phyloP scores from a whole-genome alignment of 2,888 invertebrate species.

The Eristalinus aeneus region DNA sequence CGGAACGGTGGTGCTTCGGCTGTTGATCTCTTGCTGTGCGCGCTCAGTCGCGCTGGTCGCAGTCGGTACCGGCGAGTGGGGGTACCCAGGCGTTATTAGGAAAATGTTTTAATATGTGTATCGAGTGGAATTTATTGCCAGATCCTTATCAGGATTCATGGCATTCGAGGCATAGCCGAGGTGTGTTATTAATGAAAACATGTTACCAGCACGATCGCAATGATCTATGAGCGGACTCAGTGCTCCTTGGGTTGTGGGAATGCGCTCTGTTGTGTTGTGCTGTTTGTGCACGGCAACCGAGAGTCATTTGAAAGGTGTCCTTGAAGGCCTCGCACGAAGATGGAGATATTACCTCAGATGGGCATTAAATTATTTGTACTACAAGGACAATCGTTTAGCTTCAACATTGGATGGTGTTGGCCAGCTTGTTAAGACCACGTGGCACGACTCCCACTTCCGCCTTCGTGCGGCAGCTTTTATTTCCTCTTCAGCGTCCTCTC shows the following conservation, averaged over 20 bases:
- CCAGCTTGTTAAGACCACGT: no score
- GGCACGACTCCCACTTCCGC: no score
- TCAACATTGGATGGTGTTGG: no score
- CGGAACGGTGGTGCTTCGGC: slow-evolving; percentile 32
- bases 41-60: neutral
- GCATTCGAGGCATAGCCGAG: slow-evolving; percentile 19
- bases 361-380: no score
- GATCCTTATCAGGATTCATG: slow-evolving; percentile 57
- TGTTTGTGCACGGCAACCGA: neutral
- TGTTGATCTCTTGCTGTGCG: slow-evolving; percentile 55
- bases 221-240: slow-evolving; percentile 42
- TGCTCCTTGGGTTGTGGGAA: neutral
- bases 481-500: no score
- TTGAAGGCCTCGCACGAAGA: neutral
- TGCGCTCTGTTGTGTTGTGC: neutral
- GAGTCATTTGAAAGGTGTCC: neutral
- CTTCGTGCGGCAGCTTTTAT: no score
- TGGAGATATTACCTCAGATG: no score
- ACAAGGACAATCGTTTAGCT: no score
- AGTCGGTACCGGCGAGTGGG: slow-evolving; percentile 9
- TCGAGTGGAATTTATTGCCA: slow-evolving; percentile 61
- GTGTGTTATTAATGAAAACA: slow-evolving; percentile 59
- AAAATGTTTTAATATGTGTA: slow-evolving; percentile 62
- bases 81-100: slow-evolving; percentile 51
- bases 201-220: slow-evolving; percentile 33